A percentile compares a stretch with the other conserved stretches of the same genome.
These are phyloP conservation scores for Manduca sexta DNA, from an alignment of 1,140 invertebrate species.

Conservation along the genomic window DNA sequence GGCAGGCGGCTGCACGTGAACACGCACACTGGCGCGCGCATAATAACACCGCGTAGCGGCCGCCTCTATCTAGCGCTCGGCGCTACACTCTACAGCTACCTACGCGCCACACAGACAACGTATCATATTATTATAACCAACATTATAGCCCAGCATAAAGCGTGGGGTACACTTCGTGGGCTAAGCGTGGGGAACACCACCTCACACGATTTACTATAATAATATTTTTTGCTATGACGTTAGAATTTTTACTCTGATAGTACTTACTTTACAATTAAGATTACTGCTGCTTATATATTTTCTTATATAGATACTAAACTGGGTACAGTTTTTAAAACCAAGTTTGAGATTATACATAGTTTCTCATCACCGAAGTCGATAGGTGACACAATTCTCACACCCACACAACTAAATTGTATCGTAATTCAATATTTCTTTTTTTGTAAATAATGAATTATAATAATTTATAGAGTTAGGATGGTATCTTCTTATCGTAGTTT, in stretches of 20 bases:
- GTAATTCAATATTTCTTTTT: background rate
- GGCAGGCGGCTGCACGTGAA: conserved; percentile 16
- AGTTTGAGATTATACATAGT: too few species aligned
- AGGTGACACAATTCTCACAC: background rate
- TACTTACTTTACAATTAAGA: too few species aligned
- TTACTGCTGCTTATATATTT: too few species aligned
- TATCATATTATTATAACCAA: conserved; percentile 30
- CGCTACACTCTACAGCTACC: conserved; percentile 62
- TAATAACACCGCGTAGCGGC: conserved; percentile 62
- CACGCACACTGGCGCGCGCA: conserved; percentile 40
- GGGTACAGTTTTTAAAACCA: too few species aligned
- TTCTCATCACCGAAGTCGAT: too few species aligned
- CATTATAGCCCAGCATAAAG: conserved; percentile 59
- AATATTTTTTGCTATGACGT: too few species aligned
- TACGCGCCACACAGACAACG: conserved; percentile 33
- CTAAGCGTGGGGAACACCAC: background rate
- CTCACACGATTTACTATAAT: too few species aligned
- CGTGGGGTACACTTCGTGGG: conserved; percentile 30
- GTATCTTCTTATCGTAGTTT: conserved; percentile 28
- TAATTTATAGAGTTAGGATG: background rate
- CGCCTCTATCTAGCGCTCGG: conserved; percentile 60
- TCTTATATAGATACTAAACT: too few species aligned
- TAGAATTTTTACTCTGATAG: too few species aligned
- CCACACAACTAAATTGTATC: background rate
- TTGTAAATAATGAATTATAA: conserved; percentile 15